Conservation (phyloP, 2,113 vertebrate genomes). For the Malaclemys terrapin region DNA sequence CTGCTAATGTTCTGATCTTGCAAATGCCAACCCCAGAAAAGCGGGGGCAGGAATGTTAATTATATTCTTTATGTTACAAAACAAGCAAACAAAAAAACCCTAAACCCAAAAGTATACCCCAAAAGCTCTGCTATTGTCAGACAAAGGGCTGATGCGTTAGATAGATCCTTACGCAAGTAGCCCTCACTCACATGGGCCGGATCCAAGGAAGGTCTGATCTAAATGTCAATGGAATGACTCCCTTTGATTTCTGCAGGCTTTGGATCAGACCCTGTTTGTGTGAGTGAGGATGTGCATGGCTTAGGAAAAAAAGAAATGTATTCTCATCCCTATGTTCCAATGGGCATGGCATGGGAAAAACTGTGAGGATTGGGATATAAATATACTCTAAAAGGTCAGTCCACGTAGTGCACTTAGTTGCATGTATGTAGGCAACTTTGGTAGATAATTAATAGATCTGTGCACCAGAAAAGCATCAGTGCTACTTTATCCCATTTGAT, state of each 20-base stretch:
- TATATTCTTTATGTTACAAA: no score
- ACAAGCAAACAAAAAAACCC: no score
- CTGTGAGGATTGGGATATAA: not conserved
- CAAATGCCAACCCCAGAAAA: not conserved
- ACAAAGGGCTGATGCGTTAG: not conserved
- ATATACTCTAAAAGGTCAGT: not conserved
- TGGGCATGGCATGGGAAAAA: not conserved
- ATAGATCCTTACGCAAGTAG: not conserved
- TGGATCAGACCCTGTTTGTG: not conserved
- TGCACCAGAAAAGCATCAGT: not conserved
- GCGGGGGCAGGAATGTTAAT: not conserved
- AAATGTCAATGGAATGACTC: not conserved
- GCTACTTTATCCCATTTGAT: not conserved
- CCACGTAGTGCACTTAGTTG: not conserved
- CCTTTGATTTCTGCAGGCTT: not conserved
- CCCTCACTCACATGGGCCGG: accelerated
- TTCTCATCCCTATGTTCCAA: not conserved
- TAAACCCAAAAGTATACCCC: not conserved
- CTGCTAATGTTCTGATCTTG: not conserved
- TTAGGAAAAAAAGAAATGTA: not conserved
- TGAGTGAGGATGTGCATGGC: not conserved
- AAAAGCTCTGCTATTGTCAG: not conserved
- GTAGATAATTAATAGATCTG: not conserved
- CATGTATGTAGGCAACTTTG: not conserved
- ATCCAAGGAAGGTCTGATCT: not conserved